These are phyloP conservation scores for Chironomus tentans DNA, from an alignment of 2,888 invertebrate species.

Conservation along the genomic window DNA sequence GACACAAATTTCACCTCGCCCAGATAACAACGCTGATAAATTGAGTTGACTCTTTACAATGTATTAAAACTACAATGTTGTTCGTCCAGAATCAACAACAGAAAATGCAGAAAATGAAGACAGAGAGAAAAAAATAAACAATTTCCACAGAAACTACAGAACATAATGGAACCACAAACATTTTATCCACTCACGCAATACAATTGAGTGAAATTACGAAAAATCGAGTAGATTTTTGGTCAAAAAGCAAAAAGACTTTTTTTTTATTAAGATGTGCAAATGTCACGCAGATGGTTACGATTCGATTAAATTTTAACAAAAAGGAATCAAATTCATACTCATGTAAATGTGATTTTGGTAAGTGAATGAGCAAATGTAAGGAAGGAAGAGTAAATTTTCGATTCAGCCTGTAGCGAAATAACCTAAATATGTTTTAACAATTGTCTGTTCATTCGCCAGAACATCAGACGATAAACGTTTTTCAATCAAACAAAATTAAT, in stretches of 20 bases:
- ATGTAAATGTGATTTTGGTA: background rate
- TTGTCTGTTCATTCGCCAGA: background rate
- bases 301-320: background rate
- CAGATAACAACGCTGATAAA: no score
- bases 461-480: background rate
- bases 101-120: no score
- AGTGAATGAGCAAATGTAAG: no score
- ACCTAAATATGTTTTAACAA: constrained; percentile 1
- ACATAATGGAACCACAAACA: background rate
- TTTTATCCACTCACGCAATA: constrained; percentile 25
- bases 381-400: background rate
- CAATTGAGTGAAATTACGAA: background rate
- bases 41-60: background rate
- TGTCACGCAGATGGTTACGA: constrained; percentile 22
- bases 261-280: constrained; percentile 26
- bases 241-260: background rate
- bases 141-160: background rate
- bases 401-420: constrained; percentile 18
- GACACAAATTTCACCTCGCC: no score
- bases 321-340: background rate
- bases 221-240: background rate
- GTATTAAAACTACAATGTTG: background rate
- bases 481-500: constrained; percentile 14
- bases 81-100: background rate
- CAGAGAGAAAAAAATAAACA: background rate